These are phyloP conservation scores for Malthinus seriepunctatus DNA, from an alignment of 2,888 invertebrate genomes.

Conservation along the genomic window DNA sequence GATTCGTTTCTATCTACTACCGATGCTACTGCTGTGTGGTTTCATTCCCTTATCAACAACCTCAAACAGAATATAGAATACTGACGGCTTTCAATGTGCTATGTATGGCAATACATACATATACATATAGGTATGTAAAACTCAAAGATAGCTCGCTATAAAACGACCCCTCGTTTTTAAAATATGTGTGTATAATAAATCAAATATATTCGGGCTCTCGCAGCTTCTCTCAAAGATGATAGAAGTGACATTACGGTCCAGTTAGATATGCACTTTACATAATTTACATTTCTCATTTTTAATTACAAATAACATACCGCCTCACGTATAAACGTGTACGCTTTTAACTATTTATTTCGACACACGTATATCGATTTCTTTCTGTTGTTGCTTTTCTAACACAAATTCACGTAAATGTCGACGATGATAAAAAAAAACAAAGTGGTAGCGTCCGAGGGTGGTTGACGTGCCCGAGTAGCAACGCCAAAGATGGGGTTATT, in stretches of 20 bases:
- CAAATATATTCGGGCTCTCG: slow-evolving; percentile 40
- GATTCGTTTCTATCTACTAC: slow-evolving; percentile 21
- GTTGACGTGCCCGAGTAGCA: slow-evolving; percentile 42
- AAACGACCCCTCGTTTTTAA: slow-evolving; percentile 40
- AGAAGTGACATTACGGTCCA: slow-evolving; percentile 27
- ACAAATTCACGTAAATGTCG: slow-evolving; percentile 38
- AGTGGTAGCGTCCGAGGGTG: slow-evolving; percentile 24
- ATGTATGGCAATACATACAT: slow-evolving; percentile 10
- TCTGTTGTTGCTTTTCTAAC: slow-evolving; percentile 16
- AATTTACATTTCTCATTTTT: slow-evolving; percentile 20
- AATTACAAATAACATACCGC: slow-evolving; percentile 24
- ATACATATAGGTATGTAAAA: slow-evolving; percentile 41
- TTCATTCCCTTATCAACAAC: slow-evolving; percentile 45
- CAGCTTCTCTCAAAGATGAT: slow-evolving; percentile 29
- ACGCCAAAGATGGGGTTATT: slow-evolving; percentile 48
- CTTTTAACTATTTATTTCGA: slow-evolving; percentile 9
- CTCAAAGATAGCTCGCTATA: slow-evolving; percentile 39
- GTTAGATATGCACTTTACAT: slow-evolving; percentile 19
- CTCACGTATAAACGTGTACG: slow-evolving; percentile 5
- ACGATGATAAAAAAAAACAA: slow-evolving; percentile 49
- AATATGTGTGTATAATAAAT: slow-evolving; percentile 47
- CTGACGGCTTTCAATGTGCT: slow-evolving; percentile 43
- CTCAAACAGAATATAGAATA: slow-evolving; percentile 51
- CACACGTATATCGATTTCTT: slow-evolving; percentile 21
- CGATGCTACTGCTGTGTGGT: slow-evolving; percentile 28